Percentiles rank a stretch among this genome's conserved stretches.
These are phyloP conservation scores for Pristionchus entomophagus DNA, from an alignment of 2,888 invertebrate genomes.

Conservation along the genomic window DNA sequence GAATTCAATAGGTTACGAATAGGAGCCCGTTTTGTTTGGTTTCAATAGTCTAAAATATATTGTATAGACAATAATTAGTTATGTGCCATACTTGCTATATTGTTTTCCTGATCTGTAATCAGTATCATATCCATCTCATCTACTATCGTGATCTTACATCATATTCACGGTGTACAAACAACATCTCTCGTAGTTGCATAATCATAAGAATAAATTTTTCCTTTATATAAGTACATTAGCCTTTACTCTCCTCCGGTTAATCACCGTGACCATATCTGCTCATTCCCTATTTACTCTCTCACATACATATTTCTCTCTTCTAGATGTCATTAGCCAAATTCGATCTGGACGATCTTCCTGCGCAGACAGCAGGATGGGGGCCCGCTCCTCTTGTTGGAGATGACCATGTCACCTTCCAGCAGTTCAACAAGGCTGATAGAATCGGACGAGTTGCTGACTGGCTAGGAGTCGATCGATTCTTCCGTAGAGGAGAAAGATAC, in stretches of 20 bases:
- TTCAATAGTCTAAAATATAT: slow-evolving; percentile 14
- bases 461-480: slow-evolving; percentile 87
- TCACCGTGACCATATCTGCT: neutral
- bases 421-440: slow-evolving; percentile 95
- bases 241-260: neutral
- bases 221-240: neutral
- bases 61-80: neutral
- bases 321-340: slow-evolving; percentile 59
- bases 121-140: slow-evolving; percentile 32
- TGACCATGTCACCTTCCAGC: slow-evolving; percentile 97
- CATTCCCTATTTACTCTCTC: neutral
- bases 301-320: slow-evolving; percentile 43
- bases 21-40: slow-evolving; percentile 28
- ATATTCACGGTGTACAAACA: neutral
- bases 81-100: slow-evolving; percentile 35
- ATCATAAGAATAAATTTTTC: slow-evolving; percentile 22
- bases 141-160: slow-evolving; percentile 26
- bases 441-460: slow-evolving; percentile 96
- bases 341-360: slow-evolving; percentile 74
- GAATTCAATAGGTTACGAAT: neutral
- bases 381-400: slow-evolving; percentile 85
- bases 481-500: slow-evolving; percentile 87
- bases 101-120: slow-evolving; percentile 4
- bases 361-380: slow-evolving; percentile 92
- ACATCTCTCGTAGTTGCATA: neutral